Base-by-base conservation (phyloP, 2,888 invertebrate species). In the Ctenicera cuprea region DNA sequence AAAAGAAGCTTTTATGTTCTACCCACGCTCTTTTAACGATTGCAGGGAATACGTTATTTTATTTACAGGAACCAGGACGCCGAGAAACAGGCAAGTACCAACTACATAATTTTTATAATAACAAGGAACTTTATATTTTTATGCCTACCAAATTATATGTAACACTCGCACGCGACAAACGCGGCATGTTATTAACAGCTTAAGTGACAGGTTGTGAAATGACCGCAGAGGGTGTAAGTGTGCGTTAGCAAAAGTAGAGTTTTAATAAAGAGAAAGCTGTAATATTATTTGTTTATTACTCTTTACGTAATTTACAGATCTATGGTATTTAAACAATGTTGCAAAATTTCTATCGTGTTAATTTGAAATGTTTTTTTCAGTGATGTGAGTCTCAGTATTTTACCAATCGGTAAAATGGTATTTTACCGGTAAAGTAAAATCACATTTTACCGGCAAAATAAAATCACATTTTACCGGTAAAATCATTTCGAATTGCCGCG, bases 161-260 rank as follows among this genome's bases (percentile, higher is more conserved):
- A 67, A 45, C 26, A 67, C 45, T 52, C 4, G 59, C 67, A 67
- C 67, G 67, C 67, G 59, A 57, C 30, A 57, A 64, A 38, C 52
- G n/a, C 50, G 37, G 66, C 54, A 41, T 41, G 54, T 14, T 22
- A 54, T 38, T 38, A 38, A 52, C 16, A 33, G 26, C 12, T 45
- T 63, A 63, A 64, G 50, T 64, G 50, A 54, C 22, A 54, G 54
- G 52, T 54, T 37, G 41, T 14, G 52, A 66, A 38, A 41, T 33
- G 52, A 52, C 38, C 8, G 43, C 37, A 48, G 3, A 3, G 33
- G 37, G 26, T 26, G 43, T 37, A 7, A 16, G 33, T 12, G 26
- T 7, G 22, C 43, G 43, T 43, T 20, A 43, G n/a, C 22, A 20
- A 20, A 26, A 43, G 26, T 54, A 59, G n/a, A 38, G 18, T 7